Evolutionary conservation across 2,113 vertebrate species (phyloP).

Genomic region (Anarhynchus alexandrinus): DNA sequence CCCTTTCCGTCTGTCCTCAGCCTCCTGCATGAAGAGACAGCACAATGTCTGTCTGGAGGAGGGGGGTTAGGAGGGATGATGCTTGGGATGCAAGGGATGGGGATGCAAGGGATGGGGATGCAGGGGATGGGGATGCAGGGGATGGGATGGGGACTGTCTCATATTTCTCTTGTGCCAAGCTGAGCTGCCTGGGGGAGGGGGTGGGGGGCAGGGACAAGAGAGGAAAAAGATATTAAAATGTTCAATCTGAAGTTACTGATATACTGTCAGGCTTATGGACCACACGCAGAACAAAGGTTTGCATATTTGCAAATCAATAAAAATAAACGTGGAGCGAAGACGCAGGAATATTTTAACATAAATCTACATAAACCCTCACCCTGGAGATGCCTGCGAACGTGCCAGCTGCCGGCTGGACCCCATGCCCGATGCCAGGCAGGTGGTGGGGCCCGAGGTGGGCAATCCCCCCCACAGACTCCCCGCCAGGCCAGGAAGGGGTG

Average conservation of each 20-base stretch:
- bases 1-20: not conserved
- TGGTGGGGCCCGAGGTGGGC: not conserved
- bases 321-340: slow-evolving; percentile 67
- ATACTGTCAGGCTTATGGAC: slow-evolving; percentile 24
- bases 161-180: not conserved
- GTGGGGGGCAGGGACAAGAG: not conserved
- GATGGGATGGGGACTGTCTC: not conserved
- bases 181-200: not conserved
- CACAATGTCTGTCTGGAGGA: too few species aligned
- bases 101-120: not conserved
- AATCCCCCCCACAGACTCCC: rapidly evolving
- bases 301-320: slow-evolving; percentile 75
- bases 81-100: too few species aligned
- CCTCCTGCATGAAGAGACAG: too few species aligned
- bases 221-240: not conserved
- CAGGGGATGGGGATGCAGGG: not conserved
- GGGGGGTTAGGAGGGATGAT: not conserved
- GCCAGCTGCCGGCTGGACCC: not conserved
- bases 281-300: slow-evolving; percentile 62
- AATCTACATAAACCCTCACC: slow-evolving; percentile 52
- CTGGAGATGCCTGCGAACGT: not conserved
- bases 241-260: slow-evolving; percentile 27
- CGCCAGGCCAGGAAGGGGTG: not conserved
- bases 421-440: rapidly evolving
- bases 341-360: slow-evolving; percentile 62